Conservation (phyloP, 2,797 vertebrate genomes). For the Borostomias antarcticus region DNA sequence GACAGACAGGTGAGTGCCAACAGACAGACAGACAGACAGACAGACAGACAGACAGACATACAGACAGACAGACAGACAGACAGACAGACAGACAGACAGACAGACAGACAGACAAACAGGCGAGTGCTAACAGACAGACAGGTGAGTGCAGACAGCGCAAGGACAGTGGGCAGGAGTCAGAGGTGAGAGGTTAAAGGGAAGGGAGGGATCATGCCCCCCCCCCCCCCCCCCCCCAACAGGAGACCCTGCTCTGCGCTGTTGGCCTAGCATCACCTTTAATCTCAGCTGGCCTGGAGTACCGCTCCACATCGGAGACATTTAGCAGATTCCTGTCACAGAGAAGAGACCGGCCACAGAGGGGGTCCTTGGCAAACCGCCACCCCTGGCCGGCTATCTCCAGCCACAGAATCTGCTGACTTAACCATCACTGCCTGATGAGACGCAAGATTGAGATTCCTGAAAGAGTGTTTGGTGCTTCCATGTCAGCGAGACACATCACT, state of each 20-base stretch:
- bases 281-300: conserved; percentile 12
- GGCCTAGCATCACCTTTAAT: conserved; percentile 53
- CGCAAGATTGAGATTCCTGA: conserved; percentile 58
- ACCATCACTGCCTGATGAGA: conserved; percentile 68
- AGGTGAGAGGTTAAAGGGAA: conserved; percentile 33
- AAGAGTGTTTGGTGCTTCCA: conserved; percentile 53
- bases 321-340: conserved; percentile 36
- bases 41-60: no score
- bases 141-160: conserved; percentile 34
- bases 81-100: no score
- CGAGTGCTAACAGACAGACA: no score
- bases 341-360: conserved; percentile 44
- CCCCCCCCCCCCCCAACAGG: conserved; percentile 54
- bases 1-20: no score
- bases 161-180: conserved; percentile 52
- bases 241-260: conserved; percentile 53
- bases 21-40: no score
- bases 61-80: no score
- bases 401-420: conserved; percentile 60
- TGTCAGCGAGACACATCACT: conserved; percentile 50
- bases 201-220: conserved; percentile 50
- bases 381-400: conserved; percentile 48
- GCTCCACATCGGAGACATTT: conserved; percentile 42
- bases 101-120: no score
- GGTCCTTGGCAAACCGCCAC: conserved; percentile 52